A percentile compares a stretch with the other conserved stretches of the same genome.
Evolutionary conservation across 2,113 vertebrate species (phyloP).

Genomic region (Trematocara variabile): DNA sequence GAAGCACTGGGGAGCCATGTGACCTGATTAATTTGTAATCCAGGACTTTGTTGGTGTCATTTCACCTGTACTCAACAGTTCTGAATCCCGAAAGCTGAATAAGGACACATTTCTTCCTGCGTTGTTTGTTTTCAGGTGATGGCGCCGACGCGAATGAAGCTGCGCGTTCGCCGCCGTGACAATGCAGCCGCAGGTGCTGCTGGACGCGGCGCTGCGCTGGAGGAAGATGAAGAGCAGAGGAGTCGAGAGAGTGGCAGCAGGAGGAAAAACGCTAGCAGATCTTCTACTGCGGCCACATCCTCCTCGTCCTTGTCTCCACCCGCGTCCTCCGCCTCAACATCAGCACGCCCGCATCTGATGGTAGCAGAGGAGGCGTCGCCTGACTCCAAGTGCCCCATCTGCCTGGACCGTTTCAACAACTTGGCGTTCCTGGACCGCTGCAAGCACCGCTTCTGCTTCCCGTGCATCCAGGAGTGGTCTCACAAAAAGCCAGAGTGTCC

Average conservation of each 20-base stretch:
- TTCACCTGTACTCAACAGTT: neutral
- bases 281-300: neutral
- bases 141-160: conserved; percentile 77
- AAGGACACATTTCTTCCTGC: neutral
- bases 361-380: conserved; percentile 79
- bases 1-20: neutral
- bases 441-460: conserved; percentile 89
- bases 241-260: neutral
- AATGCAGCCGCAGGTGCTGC: neutral
- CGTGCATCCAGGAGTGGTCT: conserved; percentile 90
- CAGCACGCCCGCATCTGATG: neutral
- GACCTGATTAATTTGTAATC: neutral
- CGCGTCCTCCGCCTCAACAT: neutral
- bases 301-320: neutral
- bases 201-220: neutral
- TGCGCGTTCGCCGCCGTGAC: conserved; percentile 62
- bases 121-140: conserved; percentile 65
- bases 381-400: conserved; percentile 91
- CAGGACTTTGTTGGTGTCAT: neutral
- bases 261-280: neutral
- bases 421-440: conserved; percentile 85
- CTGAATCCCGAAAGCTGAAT: neutral
- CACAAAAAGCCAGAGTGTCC: conserved; percentile 92
- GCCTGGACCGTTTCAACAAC: conserved; percentile 88
- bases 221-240: neutral